phyloP scores from a whole-genome alignment of 2,888 invertebrate species.

The Cephus nigrinus region DNA sequence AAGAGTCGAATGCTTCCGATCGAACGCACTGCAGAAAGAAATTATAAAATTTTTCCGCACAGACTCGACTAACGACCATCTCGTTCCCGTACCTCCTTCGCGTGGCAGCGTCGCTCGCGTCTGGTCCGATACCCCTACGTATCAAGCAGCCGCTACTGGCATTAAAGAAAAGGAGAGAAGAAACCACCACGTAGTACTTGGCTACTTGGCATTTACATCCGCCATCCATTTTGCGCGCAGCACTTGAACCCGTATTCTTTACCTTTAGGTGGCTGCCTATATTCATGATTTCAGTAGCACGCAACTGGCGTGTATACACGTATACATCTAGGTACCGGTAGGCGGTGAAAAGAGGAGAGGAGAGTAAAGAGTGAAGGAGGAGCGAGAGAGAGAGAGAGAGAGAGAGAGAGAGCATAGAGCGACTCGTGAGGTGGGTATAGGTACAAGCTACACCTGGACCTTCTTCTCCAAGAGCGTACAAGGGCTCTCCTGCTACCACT shows the following conservation, averaged over 20 bases:
- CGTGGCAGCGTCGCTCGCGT: neutral
- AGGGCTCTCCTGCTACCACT: slow-evolving; percentile 57
- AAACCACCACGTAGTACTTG: slow-evolving; percentile 40
- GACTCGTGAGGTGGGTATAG: slow-evolving; percentile 13
- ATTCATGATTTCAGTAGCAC: slow-evolving; percentile 17
- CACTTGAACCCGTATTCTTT: slow-evolving; percentile 43
- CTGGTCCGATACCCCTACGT: slow-evolving; percentile 32
- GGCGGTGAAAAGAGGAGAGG: neutral
- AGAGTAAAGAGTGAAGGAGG: slow-evolving; percentile 11
- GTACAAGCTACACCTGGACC: slow-evolving; percentile 54
- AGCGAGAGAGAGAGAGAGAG: slow-evolving; percentile 21
- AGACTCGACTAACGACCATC: slow-evolving; percentile 21
- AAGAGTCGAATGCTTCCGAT: neutral
- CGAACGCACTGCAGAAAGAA: neutral
- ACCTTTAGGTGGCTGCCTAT: slow-evolving; percentile 38
- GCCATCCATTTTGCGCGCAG: slow-evolving; percentile 50
- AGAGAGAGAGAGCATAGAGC: slow-evolving; percentile 11
- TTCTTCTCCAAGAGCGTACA: slow-evolving; percentile 54
- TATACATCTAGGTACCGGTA: slow-evolving; percentile 17
- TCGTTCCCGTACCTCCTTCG: neutral
- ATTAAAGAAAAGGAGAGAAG: slow-evolving; percentile 15
- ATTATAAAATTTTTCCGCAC: slow-evolving; percentile 43
- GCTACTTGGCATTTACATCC: slow-evolving; percentile 55
- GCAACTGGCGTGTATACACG: slow-evolving; percentile 3
- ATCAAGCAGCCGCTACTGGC: slow-evolving; percentile 29